Percentiles rank a stretch among this genome's conserved stretches.
Conservation (phyloP, 1,140 invertebrate genomes). For the Pseudomyrmex sp. region DNA sequence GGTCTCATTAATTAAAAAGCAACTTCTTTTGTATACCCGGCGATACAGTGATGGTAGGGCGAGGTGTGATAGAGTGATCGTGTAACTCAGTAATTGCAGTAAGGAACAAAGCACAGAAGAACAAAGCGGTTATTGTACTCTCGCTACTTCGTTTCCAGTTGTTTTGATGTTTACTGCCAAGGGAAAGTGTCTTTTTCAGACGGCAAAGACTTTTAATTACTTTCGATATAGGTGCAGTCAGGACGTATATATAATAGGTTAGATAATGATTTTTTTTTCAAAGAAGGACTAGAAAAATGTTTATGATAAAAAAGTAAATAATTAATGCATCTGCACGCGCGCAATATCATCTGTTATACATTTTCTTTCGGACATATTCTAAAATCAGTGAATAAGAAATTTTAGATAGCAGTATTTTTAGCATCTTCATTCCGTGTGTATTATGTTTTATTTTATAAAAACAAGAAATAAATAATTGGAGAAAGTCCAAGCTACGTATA, state of each 20-base stretch:
- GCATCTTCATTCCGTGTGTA: background rate
- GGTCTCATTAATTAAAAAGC: conserved; percentile 58
- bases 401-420: background rate
- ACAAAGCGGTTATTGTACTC: conserved; percentile 53
- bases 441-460: conserved; percentile 3
- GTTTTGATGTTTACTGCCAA: conserved; percentile 41
- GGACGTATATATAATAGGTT: background rate
- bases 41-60: background rate
- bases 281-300: background rate
- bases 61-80: conserved; percentile 53
- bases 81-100: conserved; percentile 55
- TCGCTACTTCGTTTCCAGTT: conserved; percentile 48
- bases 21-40: conserved; percentile 41
- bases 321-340: background rate
- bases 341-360: background rate
- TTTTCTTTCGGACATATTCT: background rate
- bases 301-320: background rate
- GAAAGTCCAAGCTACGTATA: background rate
- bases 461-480: conserved; percentile 11
- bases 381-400: background rate
- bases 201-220: conserved; percentile 41
- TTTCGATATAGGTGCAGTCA: conserved; percentile 11
- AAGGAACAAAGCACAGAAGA: conserved; percentile 50
- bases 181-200: conserved; percentile 35
- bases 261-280: background rate